These are phyloP conservation scores for Telmatochromis sp. DNA, from an alignment of 2,113 vertebrate species.

Conservation along the genomic window DNA sequence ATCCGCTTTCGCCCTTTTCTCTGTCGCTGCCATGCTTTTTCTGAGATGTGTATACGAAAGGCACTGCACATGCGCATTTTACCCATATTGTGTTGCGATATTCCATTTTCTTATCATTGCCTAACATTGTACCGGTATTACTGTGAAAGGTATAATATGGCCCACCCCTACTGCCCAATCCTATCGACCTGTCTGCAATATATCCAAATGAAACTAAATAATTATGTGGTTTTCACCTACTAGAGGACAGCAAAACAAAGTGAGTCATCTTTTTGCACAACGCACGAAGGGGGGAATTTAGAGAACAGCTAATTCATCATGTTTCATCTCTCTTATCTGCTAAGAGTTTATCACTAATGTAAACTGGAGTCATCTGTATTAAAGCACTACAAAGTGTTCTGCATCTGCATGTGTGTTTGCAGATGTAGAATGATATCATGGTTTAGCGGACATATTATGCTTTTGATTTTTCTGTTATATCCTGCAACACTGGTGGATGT, in stretches of 20 bases:
- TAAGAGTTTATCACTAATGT: neutral
- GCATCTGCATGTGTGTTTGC: neutral
- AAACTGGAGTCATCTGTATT: neutral
- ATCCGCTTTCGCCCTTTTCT: neutral
- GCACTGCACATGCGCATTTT: rapidly evolving
- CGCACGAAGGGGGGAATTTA: rapidly evolving
- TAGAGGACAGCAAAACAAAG: neutral
- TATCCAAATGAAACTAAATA: neutral
- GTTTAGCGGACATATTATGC: rapidly evolving
- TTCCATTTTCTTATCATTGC: neutral
- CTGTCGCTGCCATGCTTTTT: neutral
- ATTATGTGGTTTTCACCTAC: neutral
- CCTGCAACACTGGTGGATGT: neutral
- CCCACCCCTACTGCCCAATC: neutral
- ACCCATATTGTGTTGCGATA: neutral
- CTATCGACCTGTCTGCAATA: neutral
- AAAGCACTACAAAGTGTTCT: neutral
- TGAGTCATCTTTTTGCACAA: neutral
- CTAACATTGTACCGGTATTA: neutral
- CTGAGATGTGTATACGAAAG: neutral
- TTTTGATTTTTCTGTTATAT: neutral
- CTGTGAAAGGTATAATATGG: neutral
- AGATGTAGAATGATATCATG: neutral
- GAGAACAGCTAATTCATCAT: neutral
- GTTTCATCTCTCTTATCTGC: neutral